Evolutionary conservation across 2,888 invertebrate genomes (phyloP).

Genomic region (Argynnis bischoffii): DNA sequence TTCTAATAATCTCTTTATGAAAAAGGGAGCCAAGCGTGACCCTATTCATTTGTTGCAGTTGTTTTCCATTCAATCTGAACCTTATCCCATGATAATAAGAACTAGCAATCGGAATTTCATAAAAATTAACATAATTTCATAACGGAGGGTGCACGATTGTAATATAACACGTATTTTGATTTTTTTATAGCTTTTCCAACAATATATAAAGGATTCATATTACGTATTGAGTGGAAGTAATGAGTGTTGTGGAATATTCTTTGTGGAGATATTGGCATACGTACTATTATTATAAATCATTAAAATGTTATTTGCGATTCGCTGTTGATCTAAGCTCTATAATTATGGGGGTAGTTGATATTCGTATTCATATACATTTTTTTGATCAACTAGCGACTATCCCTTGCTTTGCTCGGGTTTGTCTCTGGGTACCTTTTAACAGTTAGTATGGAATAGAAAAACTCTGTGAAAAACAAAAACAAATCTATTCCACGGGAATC

Average conservation of each 20-base stretch:
- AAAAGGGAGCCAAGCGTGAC: conserved; percentile 54
- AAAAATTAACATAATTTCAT: conserved; percentile 74
- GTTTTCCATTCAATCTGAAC: conserved; percentile 37
- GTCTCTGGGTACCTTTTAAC: too few relatives aligned
- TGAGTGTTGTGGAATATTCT: conserved; percentile 9
- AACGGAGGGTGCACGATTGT: conserved; percentile 72
- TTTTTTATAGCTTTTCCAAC: conserved; percentile 60
- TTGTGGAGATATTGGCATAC: conserved; percentile 10
- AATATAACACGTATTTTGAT: conserved; percentile 71
- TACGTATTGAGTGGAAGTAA: conserved; percentile 50
- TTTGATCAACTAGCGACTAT: not conserved
- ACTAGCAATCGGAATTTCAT: conserved; percentile 25
- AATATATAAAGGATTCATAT: conserved; percentile 53
- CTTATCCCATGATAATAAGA: conserved; percentile 41
- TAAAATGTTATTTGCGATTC: conserved; percentile 16
- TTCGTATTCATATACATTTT: not conserved
- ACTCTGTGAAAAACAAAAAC: too few relatives aligned
- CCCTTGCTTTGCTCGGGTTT: too few relatives aligned
- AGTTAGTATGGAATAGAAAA: too few relatives aligned
- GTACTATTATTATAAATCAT: conserved; percentile 17
- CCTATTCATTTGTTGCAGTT: conserved; percentile 37
- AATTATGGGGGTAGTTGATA: not conserved
- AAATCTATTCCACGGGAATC: too few relatives aligned
- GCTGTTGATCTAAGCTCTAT: conserved; percentile 13
- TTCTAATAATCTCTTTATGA: conserved; percentile 69